These are phyloP conservation scores for Drosophila bocqueti DNA, from an alignment of 1,140 invertebrate genomes.

Conservation along the genomic window DNA sequence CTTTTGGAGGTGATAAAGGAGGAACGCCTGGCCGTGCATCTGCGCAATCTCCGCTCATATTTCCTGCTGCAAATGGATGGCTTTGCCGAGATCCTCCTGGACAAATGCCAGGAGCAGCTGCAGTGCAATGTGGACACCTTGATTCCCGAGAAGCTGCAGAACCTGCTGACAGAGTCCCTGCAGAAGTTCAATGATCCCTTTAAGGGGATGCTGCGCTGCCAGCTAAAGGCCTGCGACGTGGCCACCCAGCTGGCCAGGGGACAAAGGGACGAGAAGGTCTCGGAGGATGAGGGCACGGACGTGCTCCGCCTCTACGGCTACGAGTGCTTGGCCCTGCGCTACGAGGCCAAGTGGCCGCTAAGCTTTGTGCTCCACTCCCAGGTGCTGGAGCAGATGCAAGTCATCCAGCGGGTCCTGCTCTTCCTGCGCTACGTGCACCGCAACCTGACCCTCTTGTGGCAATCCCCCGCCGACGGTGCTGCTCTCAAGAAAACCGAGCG, in stretches of 20 bases:
- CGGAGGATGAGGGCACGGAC: not conserved
- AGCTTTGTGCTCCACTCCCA: slow-evolving; percentile 52
- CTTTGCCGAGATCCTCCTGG: slow-evolving; percentile 36
- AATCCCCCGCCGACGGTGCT: not conserved
- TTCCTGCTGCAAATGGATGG: slow-evolving; percentile 43
- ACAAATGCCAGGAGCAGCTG: slow-evolving; percentile 20
- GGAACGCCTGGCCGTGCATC: slow-evolving; percentile 36
- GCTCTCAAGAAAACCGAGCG: not conserved
- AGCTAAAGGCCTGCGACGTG: slow-evolving; percentile 48
- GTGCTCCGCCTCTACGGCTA: slow-evolving; percentile 30
- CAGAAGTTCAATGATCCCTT: slow-evolving; percentile 25
- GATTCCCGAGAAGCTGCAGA: slow-evolving; percentile 43
- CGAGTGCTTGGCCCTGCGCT: slow-evolving; percentile 48
- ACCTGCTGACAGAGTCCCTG: slow-evolving; percentile 22
- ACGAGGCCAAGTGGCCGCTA: slow-evolving; percentile 59
- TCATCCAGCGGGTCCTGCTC: slow-evolving; percentile 61
- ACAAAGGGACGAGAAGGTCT: not conserved
- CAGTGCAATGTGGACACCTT: slow-evolving; percentile 33
- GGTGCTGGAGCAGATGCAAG: slow-evolving; percentile 48
- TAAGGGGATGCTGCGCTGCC: slow-evolving; percentile 46
- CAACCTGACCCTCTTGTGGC: slow-evolving; percentile 27
- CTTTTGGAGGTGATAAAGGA: slow-evolving; percentile 46
- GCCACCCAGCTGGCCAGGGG: slow-evolving; percentile 31
- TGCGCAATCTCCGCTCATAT: slow-evolving; percentile 43
- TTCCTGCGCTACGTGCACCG: slow-evolving; percentile 50